A percentile compares a stretch with the other conserved stretches of the same genome.
These are phyloP conservation scores for Cossypha caffra DNA, from an alignment of 2,797 vertebrate genomes.

Conservation along the genomic window DNA sequence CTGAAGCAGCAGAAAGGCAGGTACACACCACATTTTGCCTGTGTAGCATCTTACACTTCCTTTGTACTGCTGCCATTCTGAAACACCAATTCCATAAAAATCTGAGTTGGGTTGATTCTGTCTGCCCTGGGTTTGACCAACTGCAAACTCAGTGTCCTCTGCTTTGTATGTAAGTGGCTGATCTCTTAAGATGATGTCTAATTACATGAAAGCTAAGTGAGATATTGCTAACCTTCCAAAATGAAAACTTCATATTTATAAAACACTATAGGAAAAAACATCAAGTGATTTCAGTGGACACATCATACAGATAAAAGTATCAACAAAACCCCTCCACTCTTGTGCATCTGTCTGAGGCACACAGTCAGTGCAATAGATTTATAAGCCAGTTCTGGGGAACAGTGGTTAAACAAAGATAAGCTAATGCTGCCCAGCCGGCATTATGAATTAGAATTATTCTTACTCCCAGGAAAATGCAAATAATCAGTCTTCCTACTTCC, in stretches of 20 bases:
- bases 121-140: not conserved
- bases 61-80: not conserved
- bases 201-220: not conserved
- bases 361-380: not conserved
- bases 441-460: not conserved
- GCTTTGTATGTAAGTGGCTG: not conserved
- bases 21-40: not conserved
- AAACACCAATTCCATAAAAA: not conserved
- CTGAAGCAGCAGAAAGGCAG: not conserved
- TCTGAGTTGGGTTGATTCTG: not conserved
- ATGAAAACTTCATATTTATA: not conserved
- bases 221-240: not conserved
- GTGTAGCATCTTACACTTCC: not conserved
- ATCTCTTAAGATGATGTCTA: not conserved
- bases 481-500: not conserved
- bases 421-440: not conserved
- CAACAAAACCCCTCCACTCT: not conserved
- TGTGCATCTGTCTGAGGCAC: not conserved
- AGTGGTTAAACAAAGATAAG: not conserved
- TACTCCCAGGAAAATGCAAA: conserved; percentile 2
- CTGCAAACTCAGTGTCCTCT: not conserved
- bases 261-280: not conserved
- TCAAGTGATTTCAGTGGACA: not conserved
- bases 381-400: not conserved
- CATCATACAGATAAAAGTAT: not conserved